Percentiles rank a stretch among this genome's conserved stretches.
Evolutionary conservation across 2,113 vertebrate genomes (phyloP).

Genomic region (Ivindomyrus marchei): DNA sequence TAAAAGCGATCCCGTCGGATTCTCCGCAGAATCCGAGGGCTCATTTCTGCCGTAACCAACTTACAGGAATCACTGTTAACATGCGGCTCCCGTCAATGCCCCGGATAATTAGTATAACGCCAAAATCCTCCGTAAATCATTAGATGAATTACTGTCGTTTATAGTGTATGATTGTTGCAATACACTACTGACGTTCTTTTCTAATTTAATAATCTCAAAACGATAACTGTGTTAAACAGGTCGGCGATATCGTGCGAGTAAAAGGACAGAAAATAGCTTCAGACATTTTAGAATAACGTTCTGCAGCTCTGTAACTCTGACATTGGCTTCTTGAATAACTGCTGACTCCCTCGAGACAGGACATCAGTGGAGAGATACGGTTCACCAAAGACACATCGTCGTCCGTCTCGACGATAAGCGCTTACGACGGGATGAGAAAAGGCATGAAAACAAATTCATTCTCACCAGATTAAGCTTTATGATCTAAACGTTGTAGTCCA

Average conservation of each 20-base stretch:
- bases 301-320: neutral
- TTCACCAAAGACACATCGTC: neutral
- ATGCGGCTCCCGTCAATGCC: neutral
- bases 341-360: neutral
- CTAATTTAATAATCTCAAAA: neutral
- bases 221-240: neutral
- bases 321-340: neutral
- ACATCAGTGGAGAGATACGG: neutral
- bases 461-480: neutral
- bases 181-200: neutral
- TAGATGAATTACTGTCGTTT: too few relatives aligned
- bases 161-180: neutral
- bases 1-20: conserved; percentile 53
- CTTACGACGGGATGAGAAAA: neutral
- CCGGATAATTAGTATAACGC: neutral
- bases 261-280: neutral
- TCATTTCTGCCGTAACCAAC: neutral
- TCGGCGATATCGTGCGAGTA: neutral
- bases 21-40: conserved; percentile 36
- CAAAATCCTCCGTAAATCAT: neutral
- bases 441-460: neutral
- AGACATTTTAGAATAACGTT: neutral
- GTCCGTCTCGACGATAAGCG: neutral
- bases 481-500: neutral
- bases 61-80: neutral